Conservation (phyloP, 2,797 vertebrate genomes). For the Rhabdomys pumilio region DNA sequence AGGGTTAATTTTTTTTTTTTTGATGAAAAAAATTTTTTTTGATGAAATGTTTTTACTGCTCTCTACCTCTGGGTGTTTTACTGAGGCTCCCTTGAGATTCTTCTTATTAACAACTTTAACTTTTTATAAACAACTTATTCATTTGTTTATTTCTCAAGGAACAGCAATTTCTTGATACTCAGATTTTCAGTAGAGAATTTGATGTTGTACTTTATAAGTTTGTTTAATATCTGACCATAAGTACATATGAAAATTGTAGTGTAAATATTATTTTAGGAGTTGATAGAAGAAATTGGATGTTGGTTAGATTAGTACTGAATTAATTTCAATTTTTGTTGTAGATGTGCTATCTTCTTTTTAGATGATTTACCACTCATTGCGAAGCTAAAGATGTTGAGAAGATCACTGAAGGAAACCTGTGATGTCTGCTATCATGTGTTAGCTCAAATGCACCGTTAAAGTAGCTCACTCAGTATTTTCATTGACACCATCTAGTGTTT, state of each 20-base stretch:
- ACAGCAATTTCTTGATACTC: not conserved
- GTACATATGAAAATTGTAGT: not conserved
- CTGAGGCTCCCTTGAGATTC: not conserved
- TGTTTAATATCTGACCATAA: not conserved
- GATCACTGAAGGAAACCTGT: not conserved
- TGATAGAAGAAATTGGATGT: not conserved
- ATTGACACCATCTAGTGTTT: not conserved
- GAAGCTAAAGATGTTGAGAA: not conserved
- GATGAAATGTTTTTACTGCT: not conserved
- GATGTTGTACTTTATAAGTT: not conserved
- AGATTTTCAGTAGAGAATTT: not conserved
- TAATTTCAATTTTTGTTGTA: slow-evolving; percentile 42
- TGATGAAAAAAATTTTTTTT: not conserved
- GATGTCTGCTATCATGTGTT: not conserved
- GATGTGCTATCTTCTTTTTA: not conserved
- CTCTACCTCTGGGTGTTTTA: not conserved
- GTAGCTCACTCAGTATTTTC: not conserved
- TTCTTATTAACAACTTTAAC: not conserved
- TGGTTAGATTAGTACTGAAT: slow-evolving; percentile 5
- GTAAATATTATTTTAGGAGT: slow-evolving; percentile 22
- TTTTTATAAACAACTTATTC: slow-evolving; percentile 56
- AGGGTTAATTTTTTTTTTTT: slow-evolving; percentile 5
- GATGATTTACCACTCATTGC: not conserved
- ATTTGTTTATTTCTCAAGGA: slow-evolving; percentile 10
- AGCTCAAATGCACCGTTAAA: not conserved